Conservation (phyloP, 2,113 vertebrate genomes). For the Romanogobio albipinnatus region DNA sequence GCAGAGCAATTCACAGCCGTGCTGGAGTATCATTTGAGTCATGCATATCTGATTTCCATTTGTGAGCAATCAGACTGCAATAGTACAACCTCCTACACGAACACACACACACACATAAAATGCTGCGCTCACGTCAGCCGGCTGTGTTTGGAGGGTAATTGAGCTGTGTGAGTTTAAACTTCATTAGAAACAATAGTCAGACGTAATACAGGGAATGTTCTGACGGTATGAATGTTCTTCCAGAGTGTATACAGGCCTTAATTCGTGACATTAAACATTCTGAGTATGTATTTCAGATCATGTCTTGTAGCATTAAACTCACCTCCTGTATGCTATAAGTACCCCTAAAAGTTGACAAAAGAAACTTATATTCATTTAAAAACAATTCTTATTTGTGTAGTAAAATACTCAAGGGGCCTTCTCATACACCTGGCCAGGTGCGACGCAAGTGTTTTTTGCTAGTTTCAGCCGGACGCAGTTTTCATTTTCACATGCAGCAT, state of each 20-base stretch:
- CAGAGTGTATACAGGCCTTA: too few species aligned
- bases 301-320: neutral
- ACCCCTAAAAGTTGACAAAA: slow-evolving; percentile 5
- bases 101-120: neutral
- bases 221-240: too few species aligned
- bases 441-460: too few species aligned
- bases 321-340: neutral
- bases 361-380: neutral
- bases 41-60: slow-evolving; percentile 43
- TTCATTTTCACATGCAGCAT: too few species aligned
- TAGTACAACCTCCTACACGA: slow-evolving; percentile 30
- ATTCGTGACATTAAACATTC: too few species aligned
- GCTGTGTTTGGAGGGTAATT: slow-evolving; percentile 24
- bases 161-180: slow-evolving; percentile 2
- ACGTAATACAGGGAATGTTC: too few species aligned
- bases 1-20: slow-evolving; percentile 1
- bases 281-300: neutral
- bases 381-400: neutral
- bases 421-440: too few species aligned
- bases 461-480: too few species aligned
- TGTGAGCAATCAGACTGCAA: slow-evolving; percentile 29
- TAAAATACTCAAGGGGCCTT: neutral
- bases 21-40: slow-evolving; percentile 20
- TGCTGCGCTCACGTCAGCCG: neutral
- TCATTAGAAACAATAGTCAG: neutral